Percentiles rank a stretch among this genome's conserved stretches.
These are phyloP conservation scores for Diachrysia chrysitis DNA, from an alignment of 2,888 invertebrate species.

Conservation along the genomic window DNA sequence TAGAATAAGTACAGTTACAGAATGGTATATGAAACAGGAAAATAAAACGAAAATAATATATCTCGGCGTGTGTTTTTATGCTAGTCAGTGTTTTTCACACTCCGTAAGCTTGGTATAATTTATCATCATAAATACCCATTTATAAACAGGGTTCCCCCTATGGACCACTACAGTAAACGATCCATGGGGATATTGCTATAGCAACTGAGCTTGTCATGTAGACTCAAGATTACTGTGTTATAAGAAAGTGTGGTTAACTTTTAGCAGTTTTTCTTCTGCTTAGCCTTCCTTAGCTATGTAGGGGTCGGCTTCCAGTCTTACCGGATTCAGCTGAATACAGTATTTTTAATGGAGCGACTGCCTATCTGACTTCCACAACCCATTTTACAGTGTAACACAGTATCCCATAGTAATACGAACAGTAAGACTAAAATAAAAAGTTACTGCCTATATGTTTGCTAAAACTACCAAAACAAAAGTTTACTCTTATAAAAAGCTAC, in stretches of 20 bases:
- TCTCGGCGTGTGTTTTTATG: constrained; percentile 2
- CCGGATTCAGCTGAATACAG: no score
- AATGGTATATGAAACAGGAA: constrained; percentile 7
- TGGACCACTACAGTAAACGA: constrained; percentile 20
- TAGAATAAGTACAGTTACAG: not conserved
- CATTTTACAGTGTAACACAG: no score
- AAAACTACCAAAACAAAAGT: no score
- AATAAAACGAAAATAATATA: constrained; percentile 5
- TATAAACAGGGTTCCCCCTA: not conserved
- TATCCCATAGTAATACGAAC: no score
- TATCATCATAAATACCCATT: constrained; percentile 31
- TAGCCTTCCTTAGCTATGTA: no score
- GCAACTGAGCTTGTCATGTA: constrained; percentile 7
- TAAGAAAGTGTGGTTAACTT: constrained; percentile 9
- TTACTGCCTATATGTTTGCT: no score
- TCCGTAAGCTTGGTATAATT: constrained; percentile 16
- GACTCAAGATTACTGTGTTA: constrained; percentile 10
- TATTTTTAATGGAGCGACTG: no score
- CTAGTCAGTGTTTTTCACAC: constrained; percentile 5
- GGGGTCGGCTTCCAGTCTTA: no score
- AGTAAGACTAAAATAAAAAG: no score
- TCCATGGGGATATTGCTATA: constrained; percentile 12
- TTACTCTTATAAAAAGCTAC: no score
- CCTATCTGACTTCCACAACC: no score
- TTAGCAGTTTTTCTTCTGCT: no score